Evolutionary conservation across 2,113 vertebrate genomes (phyloP).

Genomic region (Pluvialis apricaria): DNA sequence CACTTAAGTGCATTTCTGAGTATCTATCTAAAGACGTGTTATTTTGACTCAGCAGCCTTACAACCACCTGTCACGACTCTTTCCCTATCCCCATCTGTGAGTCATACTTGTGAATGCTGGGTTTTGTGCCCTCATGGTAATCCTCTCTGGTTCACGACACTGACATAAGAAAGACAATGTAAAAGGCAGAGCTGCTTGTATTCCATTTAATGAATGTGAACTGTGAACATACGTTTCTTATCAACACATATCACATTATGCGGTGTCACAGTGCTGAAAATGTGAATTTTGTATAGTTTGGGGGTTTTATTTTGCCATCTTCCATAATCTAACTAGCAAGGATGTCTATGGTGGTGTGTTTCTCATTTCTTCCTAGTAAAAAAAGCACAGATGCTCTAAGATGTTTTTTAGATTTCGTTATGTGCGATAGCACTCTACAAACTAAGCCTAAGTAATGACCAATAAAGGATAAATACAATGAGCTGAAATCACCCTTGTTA

Average conservation of each 20-base stretch:
- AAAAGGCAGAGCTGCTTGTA: not conserved
- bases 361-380: not conserved
- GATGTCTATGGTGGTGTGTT: not conserved
- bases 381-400: not conserved
- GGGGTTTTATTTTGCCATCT: not conserved
- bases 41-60: not conserved
- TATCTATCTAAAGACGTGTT: not conserved
- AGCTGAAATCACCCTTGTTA: not conserved
- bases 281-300: not conserved
- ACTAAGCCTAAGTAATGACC: not conserved
- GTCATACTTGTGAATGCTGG: not conserved
- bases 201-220: not conserved
- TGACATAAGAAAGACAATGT: not conserved
- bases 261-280: not conserved
- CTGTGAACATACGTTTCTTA: not conserved
- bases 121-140: not conserved
- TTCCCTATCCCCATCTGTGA: not conserved
- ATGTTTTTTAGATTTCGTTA: not conserved
- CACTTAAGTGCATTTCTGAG: not conserved
- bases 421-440: not conserved
- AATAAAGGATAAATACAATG: not conserved
- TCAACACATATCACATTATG: not conserved
- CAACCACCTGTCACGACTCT: not conserved
- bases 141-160: not conserved
- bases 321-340: not conserved